Conservation (phyloP, 2,888 invertebrate species). For the Arenicola marina region DNA sequence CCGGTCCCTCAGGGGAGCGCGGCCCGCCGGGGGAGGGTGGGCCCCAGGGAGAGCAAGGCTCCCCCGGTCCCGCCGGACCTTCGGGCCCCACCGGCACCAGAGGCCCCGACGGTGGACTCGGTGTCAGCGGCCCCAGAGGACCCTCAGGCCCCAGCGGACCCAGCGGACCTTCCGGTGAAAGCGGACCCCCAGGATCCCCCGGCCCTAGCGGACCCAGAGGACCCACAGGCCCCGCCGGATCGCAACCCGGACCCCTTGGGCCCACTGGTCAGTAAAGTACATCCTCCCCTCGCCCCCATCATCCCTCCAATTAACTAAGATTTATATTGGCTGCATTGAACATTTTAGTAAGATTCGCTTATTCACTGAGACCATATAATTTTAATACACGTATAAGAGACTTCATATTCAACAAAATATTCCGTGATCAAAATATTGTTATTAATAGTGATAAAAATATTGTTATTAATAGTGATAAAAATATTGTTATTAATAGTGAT, state of each 20-base stretch:
- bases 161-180: constrained; percentile 16
- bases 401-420: too few relatives aligned
- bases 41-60: constrained; percentile 10
- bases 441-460: too few relatives aligned
- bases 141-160: constrained; percentile 23
- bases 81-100: constrained; percentile 16
- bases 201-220: constrained; percentile 21
- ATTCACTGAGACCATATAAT: too few relatives aligned
- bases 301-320: too few relatives aligned
- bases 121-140: constrained; percentile 15
- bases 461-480: too few relatives aligned
- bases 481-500: too few relatives aligned
- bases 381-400: too few relatives aligned
- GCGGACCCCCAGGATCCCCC: constrained; percentile 14
- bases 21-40: constrained; percentile 28
- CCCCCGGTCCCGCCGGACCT: constrained; percentile 9
- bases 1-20: constrained; percentile 23
- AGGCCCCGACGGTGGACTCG: constrained; percentile 15
- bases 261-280: constrained; percentile 15
- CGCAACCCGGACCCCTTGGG: constrained; percentile 21
- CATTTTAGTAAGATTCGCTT: too few relatives aligned
- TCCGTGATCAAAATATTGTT: too few relatives aligned
- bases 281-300: too few relatives aligned
- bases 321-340: too few relatives aligned
- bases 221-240: constrained; percentile 26